Conservation (phyloP, 1,140 invertebrate species). For the Asbolus verrucosus region DNA sequence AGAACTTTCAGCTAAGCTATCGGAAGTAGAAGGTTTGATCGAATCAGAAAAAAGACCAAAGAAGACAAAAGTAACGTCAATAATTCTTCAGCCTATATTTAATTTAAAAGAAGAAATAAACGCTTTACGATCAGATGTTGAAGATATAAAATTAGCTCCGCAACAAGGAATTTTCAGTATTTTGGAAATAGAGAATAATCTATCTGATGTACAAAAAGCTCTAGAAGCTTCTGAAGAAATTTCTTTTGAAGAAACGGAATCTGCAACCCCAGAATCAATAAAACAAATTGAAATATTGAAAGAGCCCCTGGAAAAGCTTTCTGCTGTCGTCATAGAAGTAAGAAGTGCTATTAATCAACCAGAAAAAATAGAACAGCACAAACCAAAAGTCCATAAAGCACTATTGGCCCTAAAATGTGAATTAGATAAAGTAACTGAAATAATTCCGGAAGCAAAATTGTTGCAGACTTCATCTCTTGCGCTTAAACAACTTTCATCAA, state of each 20-base stretch:
- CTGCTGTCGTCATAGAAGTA: not conserved
- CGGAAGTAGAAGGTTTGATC: constrained; percentile 2
- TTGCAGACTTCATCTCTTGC: not conserved
- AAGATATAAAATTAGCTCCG: constrained; percentile 13
- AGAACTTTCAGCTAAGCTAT: constrained; percentile 23
- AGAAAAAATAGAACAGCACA: constrained; percentile 40
- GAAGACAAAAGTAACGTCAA: constrained; percentile 5
- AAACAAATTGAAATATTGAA: not conserved
- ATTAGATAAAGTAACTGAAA: not conserved
- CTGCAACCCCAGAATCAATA: not conserved
- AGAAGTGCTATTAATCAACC: constrained; percentile 12
- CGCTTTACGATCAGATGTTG: constrained; percentile 20
- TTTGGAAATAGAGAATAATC: not conserved
- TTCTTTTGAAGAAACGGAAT: constrained; percentile 32
- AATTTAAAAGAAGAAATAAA: constrained; percentile 14
- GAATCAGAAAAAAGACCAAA: constrained; percentile 23
- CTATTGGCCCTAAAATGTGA: constrained; percentile 1
- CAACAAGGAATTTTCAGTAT: constrained; percentile 27
- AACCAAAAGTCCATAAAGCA: constrained; percentile 42
- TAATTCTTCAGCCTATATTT: not conserved
- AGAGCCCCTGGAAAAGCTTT: constrained; percentile 11
- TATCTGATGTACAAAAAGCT: not conserved
- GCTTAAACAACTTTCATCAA: constrained; percentile 15
- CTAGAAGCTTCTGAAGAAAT: not conserved
- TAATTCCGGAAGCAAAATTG: not conserved